Evolutionary conservation across 2,888 invertebrate species (phyloP), one percentile per base, ranked within the genome.

Genomic region (Rhimphoctona megacephalus): DNA sequence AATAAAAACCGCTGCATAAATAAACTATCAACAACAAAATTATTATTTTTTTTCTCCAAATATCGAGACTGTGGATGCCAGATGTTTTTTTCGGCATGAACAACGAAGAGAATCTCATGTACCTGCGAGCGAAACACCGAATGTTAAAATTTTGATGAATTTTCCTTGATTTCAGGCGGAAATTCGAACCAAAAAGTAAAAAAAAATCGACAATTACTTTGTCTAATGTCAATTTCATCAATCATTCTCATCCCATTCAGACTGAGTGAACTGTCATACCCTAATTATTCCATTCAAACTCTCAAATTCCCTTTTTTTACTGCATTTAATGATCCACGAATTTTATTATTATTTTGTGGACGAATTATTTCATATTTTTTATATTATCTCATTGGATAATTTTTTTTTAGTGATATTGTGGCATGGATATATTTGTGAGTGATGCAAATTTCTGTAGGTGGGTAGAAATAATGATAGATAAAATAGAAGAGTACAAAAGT

Each of bases 371-470:
- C 14, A 61, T 61, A 14, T 1, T 30, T 2, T 17, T 25, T 17
- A 5, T 17, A 17, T 61, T 30, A 30, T 61, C 30, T 5, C 61
- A 17, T 30, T 30, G 30, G 30, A 61, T 25, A 57, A 57, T 25
- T 14, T 30, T 30, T 54, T 19, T 49, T 30, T 6, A 6, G 61
- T 25, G 52, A 61, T 77, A 72, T 61, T 70, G 74, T 76, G 33
- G 39, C 76, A 43, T 76, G 85, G 81, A 85, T 85, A 66, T 64
- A 81, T 85, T 66, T 81, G 74, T 64, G 83, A 52, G 72, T 85
- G 57, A 66, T 73, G 30, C 61, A 64, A 74, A 39, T 61, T 61
- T 61, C 30, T 30, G 30, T 82, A 85, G 52, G 76, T 52, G 77
- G 73, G 39, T 66, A 7, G 67, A 78, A 43, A 76, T 61, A 69